These are phyloP conservation scores for Hydropsyche betteni DNA, from an alignment of 2,888 invertebrate species.

Conservation along the genomic window DNA sequence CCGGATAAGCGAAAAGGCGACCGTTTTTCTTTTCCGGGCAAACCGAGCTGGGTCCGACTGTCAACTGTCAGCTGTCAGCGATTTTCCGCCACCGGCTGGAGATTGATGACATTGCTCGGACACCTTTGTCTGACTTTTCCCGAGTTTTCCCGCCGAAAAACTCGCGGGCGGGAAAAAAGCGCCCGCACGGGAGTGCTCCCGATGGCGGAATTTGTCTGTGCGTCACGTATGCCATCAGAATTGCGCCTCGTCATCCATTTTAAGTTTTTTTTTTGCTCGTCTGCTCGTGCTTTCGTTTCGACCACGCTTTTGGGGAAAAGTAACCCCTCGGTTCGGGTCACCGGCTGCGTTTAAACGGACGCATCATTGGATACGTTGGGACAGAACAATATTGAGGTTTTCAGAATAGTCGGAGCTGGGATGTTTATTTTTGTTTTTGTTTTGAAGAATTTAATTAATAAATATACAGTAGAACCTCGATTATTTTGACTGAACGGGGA, in stretches of 20 bases:
- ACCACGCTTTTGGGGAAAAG: no score
- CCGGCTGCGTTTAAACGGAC: constrained; percentile 18
- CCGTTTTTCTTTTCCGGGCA: no score
- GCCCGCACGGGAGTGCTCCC: neutral
- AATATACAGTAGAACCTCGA: no score
- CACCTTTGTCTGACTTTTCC: constrained; percentile 35
- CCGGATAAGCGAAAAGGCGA: neutral
- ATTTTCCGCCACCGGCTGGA: constrained; percentile 44
- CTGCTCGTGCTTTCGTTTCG: no score
- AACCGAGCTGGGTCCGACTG: constrained; percentile 44
- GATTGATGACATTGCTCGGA: constrained; percentile 48
- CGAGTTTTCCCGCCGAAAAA: neutral
- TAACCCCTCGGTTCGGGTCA: neutral
- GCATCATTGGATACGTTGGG: constrained; percentile 4
- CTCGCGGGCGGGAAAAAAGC: neutral
- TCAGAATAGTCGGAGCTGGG: neutral
- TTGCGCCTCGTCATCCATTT: constrained; percentile 51
- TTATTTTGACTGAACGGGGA: no score
- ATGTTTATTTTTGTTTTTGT: neutral
- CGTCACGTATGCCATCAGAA: constrained; percentile 48
- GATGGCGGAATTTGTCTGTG: constrained; percentile 35
- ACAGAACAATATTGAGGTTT: neutral
- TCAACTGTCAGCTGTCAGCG: constrained; percentile 49
- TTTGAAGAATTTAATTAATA: no score
- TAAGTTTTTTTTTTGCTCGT: constrained; percentile 43